Percentiles rank a stretch among this genome's conserved stretches.
These are phyloP conservation scores for Perithous albicinctus DNA, from an alignment of 2,888 invertebrate genomes.

Conservation along the genomic window DNA sequence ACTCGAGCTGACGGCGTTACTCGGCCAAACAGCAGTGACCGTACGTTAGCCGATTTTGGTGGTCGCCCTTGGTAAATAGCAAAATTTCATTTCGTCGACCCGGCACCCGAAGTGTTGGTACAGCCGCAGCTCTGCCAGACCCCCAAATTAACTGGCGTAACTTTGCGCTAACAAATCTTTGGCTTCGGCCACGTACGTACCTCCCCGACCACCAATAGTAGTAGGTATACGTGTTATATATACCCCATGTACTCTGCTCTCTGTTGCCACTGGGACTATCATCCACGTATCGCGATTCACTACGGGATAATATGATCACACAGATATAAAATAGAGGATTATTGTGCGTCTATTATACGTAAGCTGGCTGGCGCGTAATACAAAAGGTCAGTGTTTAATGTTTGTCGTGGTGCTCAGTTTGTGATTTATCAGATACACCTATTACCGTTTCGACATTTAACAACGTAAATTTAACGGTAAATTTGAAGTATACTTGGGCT, in stretches of 20 bases:
- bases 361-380: constrained; percentile 4
- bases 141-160: constrained; percentile 68
- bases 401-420: constrained; percentile 36
- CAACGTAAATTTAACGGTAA: constrained; percentile 45
- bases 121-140: constrained; percentile 22
- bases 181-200: constrained; percentile 50
- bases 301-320: constrained; percentile 51
- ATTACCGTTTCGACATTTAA: constrained; percentile 26
- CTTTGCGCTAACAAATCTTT: constrained; percentile 69
- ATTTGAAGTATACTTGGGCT: constrained; percentile 32
- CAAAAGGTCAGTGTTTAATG: constrained; percentile 34
- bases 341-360: constrained; percentile 40
- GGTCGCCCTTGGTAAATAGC: constrained; percentile 71
- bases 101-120: constrained; percentile 58
- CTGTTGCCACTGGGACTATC: constrained; percentile 34
- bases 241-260: constrained; percentile 13
- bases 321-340: constrained; percentile 62
- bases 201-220: constrained; percentile 24
- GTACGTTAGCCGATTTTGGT: constrained; percentile 70
- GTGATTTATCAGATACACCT: constrained; percentile 38
- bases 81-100: constrained; percentile 71
- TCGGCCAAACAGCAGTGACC: constrained; percentile 69
- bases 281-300: constrained; percentile 17
- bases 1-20: constrained; percentile 37
- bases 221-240: constrained; percentile 23